These are phyloP conservation scores for Moxostoma hubbsi DNA, from an alignment of 2,797 vertebrate species.

Conservation along the genomic window DNA sequence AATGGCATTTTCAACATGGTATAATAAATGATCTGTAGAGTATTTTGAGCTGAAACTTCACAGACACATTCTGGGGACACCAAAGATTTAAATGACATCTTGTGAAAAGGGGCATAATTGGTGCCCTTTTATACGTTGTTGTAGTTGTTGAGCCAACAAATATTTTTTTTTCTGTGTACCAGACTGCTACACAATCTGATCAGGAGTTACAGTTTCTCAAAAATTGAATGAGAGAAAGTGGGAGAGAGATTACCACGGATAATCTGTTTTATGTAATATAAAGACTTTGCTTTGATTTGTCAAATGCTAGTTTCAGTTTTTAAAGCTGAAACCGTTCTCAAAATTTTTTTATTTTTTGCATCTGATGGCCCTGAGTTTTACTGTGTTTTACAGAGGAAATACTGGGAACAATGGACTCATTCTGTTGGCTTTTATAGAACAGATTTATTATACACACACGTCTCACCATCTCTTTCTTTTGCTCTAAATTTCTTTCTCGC, in stretches of 20 bases:
- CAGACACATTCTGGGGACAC: too few species aligned
- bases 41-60: too few species aligned
- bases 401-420: constrained; percentile 33
- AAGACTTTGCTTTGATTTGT: constrained; percentile 12
- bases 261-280: constrained; percentile 36
- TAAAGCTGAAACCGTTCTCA: background rate
- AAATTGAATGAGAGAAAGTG: constrained; percentile 40
- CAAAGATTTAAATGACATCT: too few species aligned
- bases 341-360: background rate
- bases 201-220: constrained; percentile 32
- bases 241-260: constrained; percentile 4
- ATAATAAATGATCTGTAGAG: too few species aligned
- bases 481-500: background rate
- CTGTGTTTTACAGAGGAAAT: constrained; percentile 37
- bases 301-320: constrained; percentile 2
- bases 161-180: too few species aligned
- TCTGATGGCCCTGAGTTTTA: background rate
- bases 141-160: too few species aligned
- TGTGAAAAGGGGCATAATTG: too few species aligned
- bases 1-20: too few species aligned
- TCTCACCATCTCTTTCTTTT: background rate
- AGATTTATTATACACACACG: constrained; percentile 3
- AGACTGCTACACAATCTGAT: constrained; percentile 2
- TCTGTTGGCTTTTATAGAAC: constrained; percentile 32
- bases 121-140: too few species aligned